These are phyloP conservation scores for Archocentrus centrarchus DNA, from an alignment of 2,113 vertebrate genomes.

Conservation along the genomic window DNA sequence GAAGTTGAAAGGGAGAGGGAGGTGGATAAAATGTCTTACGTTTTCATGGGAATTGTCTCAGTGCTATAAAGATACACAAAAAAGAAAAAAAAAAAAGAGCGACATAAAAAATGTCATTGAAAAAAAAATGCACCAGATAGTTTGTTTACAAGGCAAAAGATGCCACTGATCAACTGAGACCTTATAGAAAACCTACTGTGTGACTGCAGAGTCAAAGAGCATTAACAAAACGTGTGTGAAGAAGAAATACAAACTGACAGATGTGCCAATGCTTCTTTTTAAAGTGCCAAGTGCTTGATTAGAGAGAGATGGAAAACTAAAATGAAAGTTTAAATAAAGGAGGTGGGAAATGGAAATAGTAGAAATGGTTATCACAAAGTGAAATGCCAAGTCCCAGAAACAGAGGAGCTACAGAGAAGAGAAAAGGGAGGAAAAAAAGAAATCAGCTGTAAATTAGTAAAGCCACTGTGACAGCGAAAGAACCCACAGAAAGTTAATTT, in stretches of 20 bases:
- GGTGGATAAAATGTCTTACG: constrained; percentile 82
- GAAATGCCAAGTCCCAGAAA: constrained; percentile 97
- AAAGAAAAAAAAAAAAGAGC: constrained; percentile 28
- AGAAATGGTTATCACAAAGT: constrained; percentile 97
- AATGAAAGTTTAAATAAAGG: constrained; percentile 29
- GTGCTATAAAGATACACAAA: constrained; percentile 88
- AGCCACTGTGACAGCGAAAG: background rate
- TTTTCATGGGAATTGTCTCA: constrained; percentile 90
- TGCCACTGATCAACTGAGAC: constrained; percentile 41
- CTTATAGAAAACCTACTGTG: constrained; percentile 22
- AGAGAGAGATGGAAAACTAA: constrained; percentile 52
- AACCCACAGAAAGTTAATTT: background rate
- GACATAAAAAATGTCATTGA: constrained; percentile 68
- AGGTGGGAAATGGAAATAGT: constrained; percentile 82
- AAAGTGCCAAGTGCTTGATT: constrained; percentile 83
- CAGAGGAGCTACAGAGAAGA: constrained; percentile 89
- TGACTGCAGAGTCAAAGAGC: constrained; percentile 11
- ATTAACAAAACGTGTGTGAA: constrained; percentile 20
- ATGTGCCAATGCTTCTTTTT: constrained; percentile 57
- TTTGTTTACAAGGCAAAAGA: constrained; percentile 11
- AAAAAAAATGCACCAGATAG: constrained; percentile 54
- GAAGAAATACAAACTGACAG: constrained; percentile 31
- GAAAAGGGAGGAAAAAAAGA: constrained; percentile 42
- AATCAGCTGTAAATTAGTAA: constrained; percentile 20
- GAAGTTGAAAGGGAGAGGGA: constrained; percentile 32